phyloP scores from a whole-genome alignment of 2,113 vertebrate species.

The Scatophagus argus region DNA sequence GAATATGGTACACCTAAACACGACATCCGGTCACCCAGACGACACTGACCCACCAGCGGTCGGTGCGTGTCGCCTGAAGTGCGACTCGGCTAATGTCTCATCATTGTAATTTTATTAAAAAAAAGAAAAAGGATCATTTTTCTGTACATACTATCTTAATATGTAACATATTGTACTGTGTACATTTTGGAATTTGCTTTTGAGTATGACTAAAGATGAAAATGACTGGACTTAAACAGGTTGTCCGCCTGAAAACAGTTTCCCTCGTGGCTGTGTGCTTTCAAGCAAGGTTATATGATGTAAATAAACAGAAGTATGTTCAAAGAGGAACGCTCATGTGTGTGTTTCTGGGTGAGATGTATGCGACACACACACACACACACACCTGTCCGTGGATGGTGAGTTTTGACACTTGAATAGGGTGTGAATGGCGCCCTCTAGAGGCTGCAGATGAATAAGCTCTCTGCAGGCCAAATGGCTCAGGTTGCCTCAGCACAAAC shows the following conservation, averaged over 20 bases:
- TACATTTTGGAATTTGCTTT: constrained; percentile 91
- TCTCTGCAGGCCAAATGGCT: background rate
- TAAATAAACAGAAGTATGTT: constrained; percentile 85
- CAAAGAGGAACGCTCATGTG: constrained; percentile 38
- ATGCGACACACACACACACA: background rate
- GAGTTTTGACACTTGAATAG: background rate
- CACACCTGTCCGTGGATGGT: background rate
- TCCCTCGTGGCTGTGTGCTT: constrained; percentile 79
- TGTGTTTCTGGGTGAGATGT: constrained; percentile 3
- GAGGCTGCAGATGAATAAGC: constrained; percentile 18
- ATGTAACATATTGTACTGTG: constrained; percentile 93
- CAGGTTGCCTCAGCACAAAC: constrained; percentile 10
- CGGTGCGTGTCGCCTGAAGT: constrained; percentile 69
- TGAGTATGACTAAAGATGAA: constrained; percentile 87
- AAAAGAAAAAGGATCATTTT: constrained; percentile 57
- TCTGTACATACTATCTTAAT: constrained; percentile 90
- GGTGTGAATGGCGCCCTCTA: constrained; percentile 45
- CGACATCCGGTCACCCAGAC: constrained; percentile 47
- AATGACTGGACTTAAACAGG: constrained; percentile 74
- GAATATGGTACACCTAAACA: constrained; percentile 73
- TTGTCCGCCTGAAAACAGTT: constrained; percentile 75
- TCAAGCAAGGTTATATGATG: constrained; percentile 77
- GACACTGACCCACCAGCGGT: constrained; percentile 27
- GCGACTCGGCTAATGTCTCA: constrained; percentile 79
- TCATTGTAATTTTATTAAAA: constrained; percentile 87